Evolutionary conservation across 2,797 vertebrate genomes (phyloP).

Genomic region (Cynodonichthys magdalenae): DNA sequence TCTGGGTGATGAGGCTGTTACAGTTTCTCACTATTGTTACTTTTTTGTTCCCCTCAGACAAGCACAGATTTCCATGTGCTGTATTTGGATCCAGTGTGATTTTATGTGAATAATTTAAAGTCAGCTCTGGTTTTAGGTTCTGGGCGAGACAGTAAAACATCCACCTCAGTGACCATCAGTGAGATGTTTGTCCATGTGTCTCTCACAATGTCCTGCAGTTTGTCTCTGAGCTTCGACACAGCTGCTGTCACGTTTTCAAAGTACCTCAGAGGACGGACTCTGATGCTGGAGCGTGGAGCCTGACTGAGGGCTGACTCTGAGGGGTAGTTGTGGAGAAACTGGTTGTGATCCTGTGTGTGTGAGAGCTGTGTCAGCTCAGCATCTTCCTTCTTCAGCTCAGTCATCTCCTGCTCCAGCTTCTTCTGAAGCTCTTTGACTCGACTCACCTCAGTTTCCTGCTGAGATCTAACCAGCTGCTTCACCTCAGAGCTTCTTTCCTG

Average conservation of each 20-base stretch:
- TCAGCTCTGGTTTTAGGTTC: not conserved
- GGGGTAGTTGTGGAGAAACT: slow-evolving; percentile 16
- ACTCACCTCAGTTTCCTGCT: too few species aligned
- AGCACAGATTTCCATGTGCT: not conserved
- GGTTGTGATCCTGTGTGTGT: not conserved
- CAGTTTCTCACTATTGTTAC: not conserved
- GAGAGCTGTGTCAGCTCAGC: slow-evolving; percentile 19
- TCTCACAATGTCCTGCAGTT: too few species aligned
- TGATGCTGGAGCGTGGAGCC: not conserved
- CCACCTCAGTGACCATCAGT: not conserved
- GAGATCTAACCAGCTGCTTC: too few species aligned
- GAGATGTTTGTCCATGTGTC: slow-evolving; percentile 11
- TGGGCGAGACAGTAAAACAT: not conserved
- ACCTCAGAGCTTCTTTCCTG: too few species aligned
- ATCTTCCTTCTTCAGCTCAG: not conserved
- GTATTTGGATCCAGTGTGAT: slow-evolving; percentile 9
- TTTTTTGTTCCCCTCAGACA: not conserved
- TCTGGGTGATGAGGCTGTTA: not conserved
- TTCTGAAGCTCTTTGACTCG: too few species aligned
- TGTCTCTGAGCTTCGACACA: slow-evolving; percentile 6
- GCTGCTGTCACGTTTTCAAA: slow-evolving; percentile 12
- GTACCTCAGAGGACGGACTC: not conserved
- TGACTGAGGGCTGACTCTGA: not conserved
- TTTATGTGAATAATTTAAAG: slow-evolving; percentile 2
- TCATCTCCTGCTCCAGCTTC: too few species aligned